A percentile compares a stretch with the other conserved stretches of the same genome.
Conservation (phyloP, 2,113 vertebrate species). For the Leptocoma aspasia region DNA sequence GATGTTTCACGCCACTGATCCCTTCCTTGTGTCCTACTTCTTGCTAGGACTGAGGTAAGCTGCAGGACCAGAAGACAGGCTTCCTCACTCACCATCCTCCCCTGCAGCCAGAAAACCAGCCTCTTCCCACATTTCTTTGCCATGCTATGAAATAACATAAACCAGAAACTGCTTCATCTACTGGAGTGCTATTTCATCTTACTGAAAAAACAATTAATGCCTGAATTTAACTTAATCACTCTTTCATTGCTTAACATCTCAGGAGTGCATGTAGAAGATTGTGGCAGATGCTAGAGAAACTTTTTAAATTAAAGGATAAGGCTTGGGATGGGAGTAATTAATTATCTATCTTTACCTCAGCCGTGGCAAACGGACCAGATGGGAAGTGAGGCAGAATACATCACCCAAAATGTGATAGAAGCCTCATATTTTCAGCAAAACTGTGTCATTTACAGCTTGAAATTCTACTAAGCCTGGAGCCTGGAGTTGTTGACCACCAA, state of each 20-base stretch:
- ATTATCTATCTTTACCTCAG: constrained; percentile 2
- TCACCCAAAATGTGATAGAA: not conserved
- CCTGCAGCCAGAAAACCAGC: not conserved
- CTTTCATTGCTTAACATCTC: not conserved
- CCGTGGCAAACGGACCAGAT: not conserved
- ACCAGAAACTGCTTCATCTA: not conserved
- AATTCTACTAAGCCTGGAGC: constrained; percentile 11
- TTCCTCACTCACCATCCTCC: not conserved
- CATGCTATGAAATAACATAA: not conserved
- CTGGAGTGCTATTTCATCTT: not conserved
- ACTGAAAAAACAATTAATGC: not conserved
- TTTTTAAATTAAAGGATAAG: constrained; percentile 7
- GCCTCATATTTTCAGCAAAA: not conserved
- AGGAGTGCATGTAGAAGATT: not conserved
- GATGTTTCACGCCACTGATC: not conserved
- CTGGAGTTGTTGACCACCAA: not conserved
- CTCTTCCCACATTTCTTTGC: not conserved
- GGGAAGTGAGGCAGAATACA: not conserved
- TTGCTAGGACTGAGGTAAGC: not conserved
- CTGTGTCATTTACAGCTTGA: not conserved
- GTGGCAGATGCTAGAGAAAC: constrained; percentile 20
- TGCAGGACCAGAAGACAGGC: not conserved
- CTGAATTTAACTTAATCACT: not conserved
- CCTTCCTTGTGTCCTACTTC: not conserved
- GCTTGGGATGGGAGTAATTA: not conserved